Conservation (phyloP, 2,888 invertebrate genomes). For the Liodrosophila aerea region DNA sequence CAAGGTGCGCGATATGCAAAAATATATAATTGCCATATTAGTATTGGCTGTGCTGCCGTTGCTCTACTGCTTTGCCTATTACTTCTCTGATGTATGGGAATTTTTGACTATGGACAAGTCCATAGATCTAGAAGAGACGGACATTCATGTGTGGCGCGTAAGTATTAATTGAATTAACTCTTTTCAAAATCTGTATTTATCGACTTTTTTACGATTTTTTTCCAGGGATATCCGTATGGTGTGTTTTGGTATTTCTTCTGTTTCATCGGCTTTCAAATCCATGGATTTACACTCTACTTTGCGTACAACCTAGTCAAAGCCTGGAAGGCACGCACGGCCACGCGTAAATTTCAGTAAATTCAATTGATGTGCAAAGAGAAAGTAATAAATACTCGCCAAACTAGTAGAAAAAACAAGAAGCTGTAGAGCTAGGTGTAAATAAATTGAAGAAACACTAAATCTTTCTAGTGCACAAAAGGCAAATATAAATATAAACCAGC, state of each 20-base stretch:
- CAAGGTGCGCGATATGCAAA: conserved; percentile 88
- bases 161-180: conserved; percentile 36
- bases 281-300: conserved; percentile 92
- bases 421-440: conserved; percentile 71
- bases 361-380: conserved; percentile 19
- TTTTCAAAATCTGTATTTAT: too few species aligned
- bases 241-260: conserved; percentile 96
- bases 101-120: conserved; percentile 86
- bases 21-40: conserved; percentile 91
- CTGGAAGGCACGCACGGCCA: conserved; percentile 90
- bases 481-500: conserved; percentile 43
- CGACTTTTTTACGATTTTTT: too few species aligned
- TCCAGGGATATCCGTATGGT: conserved; percentile 93
- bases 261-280: conserved; percentile 92
- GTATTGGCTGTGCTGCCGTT: conserved; percentile 92
- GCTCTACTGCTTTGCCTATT: conserved; percentile 90
- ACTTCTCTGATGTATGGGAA: conserved; percentile 91
- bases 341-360: conserved; percentile 86
- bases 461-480: conserved; percentile 4
- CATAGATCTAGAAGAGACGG: conserved; percentile 86
- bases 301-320: conserved; percentile 91
- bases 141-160: conserved; percentile 93
- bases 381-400: conserved; percentile 74
- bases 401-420: conserved; percentile 45
- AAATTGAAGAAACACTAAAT: conserved; percentile 55